Percentiles rank a stretch among this genome's conserved stretches.
Conservation (phyloP, 2,888 invertebrate genomes). For the Camponotus fellah region DNA sequence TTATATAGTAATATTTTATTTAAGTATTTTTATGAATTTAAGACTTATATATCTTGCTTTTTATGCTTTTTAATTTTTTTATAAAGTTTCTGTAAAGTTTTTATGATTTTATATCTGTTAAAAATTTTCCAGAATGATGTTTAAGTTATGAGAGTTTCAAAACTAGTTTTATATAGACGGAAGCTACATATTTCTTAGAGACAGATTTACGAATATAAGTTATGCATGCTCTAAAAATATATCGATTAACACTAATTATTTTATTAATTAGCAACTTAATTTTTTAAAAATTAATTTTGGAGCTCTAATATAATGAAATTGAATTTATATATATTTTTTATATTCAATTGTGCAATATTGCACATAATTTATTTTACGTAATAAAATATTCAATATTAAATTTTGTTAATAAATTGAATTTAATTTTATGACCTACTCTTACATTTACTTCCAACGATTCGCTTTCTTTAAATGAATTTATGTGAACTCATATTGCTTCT, state of each 20-base stretch:
- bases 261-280: not conserved
- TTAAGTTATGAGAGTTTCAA: not conserved
- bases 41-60: not conserved
- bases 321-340: not conserved
- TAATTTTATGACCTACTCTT: not conserved
- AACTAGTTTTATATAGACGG: not conserved
- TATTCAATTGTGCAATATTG: not conserved
- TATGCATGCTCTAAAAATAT: not conserved
- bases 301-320: not conserved
- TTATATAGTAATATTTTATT: not conserved
- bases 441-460: not conserved
- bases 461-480: not conserved
- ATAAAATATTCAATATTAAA: not conserved
- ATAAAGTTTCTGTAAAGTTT: not conserved
- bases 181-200: not conserved
- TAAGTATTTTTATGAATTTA: no score
- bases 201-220: not conserved
- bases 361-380: not conserved
- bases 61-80: not conserved
- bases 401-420: not conserved
- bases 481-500: not conserved
- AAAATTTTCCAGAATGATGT: not conserved
- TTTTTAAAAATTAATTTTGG: not conserved
- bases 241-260: not conserved
- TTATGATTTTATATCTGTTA: not conserved